Base-by-base conservation (phyloP, 2,113 vertebrate genomes). In the Pyxicephalus adspersus region DNA sequence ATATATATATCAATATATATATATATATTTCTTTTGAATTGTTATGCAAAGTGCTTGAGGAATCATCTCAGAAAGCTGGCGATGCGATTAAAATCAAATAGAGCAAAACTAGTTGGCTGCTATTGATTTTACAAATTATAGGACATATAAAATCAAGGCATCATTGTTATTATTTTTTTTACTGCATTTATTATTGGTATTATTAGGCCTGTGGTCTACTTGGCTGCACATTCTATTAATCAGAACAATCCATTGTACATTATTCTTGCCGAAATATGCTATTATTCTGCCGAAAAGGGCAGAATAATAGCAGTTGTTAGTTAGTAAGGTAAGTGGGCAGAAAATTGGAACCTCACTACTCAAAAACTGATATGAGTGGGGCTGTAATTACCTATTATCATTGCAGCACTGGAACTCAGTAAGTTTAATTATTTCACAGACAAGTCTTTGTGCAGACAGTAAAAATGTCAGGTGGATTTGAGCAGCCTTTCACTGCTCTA, bases 91-190 rank as follows among this genome's bases (percentile, higher is more conserved):
- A 66, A 52, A 45, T 78, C 29, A 67, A 68, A 67, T 78, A 23
- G 67, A 57, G 76, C 52, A 28, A 78, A 29, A 28, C 18, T 77
- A 66, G 45, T 31, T 65, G 29, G 19, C 17, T 45, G 15, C 52
- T 66, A 78, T 65, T 67, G 76, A 57, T 55, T 57, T 65, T 57
- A n/a, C 61, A 68, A 67, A 78, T 78, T 52, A 68, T 38, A 25
- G 76, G 26, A 57, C 26, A 28, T 68, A 22, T 55, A 67, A 67
- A 67, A 67, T 78, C 52, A 67, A 67, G 72, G 23, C 34, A 61
- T 75, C 22, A 75, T 50, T 45, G 76, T 77, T 28, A 52, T 66
- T 51, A 77, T 66, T 64, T 50, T 76, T 50, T n/a, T 55, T 61
- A 4, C 31, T 38, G 50, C 64, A 66, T 31, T 77, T 64, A 77